Evolutionary conservation across 2,888 invertebrate species (phyloP), one percentile per base, ranked within the genome.

Genomic region (Hirtodrosophila confusa): DNA sequence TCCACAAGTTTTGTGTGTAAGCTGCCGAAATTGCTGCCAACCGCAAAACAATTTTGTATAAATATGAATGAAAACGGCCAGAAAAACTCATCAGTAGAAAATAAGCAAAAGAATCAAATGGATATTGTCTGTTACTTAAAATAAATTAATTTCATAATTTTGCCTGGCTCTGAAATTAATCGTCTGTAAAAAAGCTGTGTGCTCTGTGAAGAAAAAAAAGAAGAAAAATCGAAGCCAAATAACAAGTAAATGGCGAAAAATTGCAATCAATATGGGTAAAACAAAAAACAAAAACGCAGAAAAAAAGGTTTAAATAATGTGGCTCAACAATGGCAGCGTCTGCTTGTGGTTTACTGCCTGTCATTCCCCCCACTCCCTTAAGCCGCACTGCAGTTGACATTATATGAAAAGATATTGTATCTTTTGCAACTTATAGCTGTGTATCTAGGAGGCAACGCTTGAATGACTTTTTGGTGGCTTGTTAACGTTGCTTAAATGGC

Each of bases 21-120:
- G 63, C 51, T 53, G 41, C 75, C 31, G 56, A 69, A 73, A 72
- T 78, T 85, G 61, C 69, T 60, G 61, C 35, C 57, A 62, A 82
- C 87, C 87, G 68, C 82, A 82, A 84, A 84, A 71, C 78, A 84
- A 82, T 86, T 86, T 86, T 61, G 48, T 61, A 60, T 49, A 65
- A 63, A 41, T 57, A 62, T 71, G 51, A 70, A 75, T 60, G 73
- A 54, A 58, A 63, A 75, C 50, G 47, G 47, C 54, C 50, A 48
- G 61, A 57, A 61, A 29, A 66, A 82, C 55, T 76, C 76, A 74
- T 74, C 67, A 76, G 36, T 1, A 60, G 7, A 37, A 44, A 3
- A 17, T n/a, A 23, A 35, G 23, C 31, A 45, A 35, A 7, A 36
- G 35, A 55, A 33, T 7, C 27, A 49, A 56, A 36, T 12, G 39